Evolutionary conservation across 2,888 invertebrate species (phyloP).

Genomic region (Cryptocephalus moraei): DNA sequence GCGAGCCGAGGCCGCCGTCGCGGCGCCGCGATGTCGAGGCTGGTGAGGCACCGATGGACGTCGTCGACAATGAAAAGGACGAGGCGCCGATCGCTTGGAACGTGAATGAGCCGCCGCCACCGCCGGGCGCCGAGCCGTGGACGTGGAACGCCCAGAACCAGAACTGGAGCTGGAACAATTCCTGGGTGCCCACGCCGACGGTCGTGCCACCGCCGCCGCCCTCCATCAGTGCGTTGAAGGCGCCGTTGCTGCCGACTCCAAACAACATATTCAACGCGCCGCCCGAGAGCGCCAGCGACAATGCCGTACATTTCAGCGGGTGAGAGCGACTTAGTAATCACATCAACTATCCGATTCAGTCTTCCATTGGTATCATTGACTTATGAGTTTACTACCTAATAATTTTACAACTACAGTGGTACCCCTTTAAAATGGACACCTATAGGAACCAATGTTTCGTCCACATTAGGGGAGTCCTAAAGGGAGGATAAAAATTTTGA

Average conservation of each 20-base stretch:
- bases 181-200: conserved; percentile 38
- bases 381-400: no score
- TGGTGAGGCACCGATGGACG: conserved; percentile 83
- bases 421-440: no score
- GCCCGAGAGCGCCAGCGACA: conserved; percentile 24
- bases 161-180: conserved; percentile 35
- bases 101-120: conserved; percentile 33
- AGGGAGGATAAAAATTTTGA: no score
- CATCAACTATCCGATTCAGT: no score
- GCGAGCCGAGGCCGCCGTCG: conserved; percentile 6
- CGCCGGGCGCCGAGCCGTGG: conserved; percentile 24
- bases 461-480: no score
- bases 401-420: no score
- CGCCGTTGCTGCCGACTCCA: conserved; percentile 34
- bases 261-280: conserved; percentile 25
- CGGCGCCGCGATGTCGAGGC: conserved; percentile 39
- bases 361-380: no score
- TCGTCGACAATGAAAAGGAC: conserved; percentile 67
- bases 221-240: conserved; percentile 17
- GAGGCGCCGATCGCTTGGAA: conserved; percentile 39
- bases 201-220: conserved; percentile 24
- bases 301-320: conserved; percentile 22
- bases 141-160: conserved; percentile 38
- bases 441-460: no score
- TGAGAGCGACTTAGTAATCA: conserved; percentile 4